Evolutionary conservation across 2,888 invertebrate species (phyloP).

Genomic region (Drosophila niveifrons): DNA sequence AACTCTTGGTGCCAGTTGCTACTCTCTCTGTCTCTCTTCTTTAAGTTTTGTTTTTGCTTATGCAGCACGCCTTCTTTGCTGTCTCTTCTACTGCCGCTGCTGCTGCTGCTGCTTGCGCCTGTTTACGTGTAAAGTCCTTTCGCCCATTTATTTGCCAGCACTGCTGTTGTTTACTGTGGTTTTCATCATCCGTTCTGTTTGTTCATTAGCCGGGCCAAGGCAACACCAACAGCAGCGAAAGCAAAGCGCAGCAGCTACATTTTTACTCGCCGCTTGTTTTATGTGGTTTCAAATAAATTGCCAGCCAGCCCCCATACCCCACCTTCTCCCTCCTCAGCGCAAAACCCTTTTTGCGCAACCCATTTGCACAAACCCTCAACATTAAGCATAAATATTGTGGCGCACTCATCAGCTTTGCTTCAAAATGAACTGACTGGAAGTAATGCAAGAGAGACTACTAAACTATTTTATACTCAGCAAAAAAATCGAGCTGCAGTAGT

Average conservation of each 20-base stretch:
- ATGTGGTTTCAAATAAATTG: constrained; percentile 80
- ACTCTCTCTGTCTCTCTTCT: constrained; percentile 22
- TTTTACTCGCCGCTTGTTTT: constrained; percentile 73
- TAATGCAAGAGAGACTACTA: neutral
- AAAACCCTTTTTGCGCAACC: neutral
- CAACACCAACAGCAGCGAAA: constrained; percentile 40
- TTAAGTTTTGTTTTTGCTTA: constrained; percentile 64
- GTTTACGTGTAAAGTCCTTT: constrained; percentile 71
- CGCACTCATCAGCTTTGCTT: constrained; percentile 33
- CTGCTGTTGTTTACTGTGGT: constrained; percentile 74
- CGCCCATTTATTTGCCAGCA: constrained; percentile 51
- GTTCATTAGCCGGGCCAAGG: constrained; percentile 74
- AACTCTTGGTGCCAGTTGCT: constrained; percentile 40
- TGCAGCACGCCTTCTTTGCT: constrained; percentile 38
- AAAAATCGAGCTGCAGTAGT: neutral
- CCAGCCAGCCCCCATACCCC: constrained; percentile 44
- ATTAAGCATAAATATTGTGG: constrained; percentile 50
- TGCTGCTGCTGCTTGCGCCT: constrained; percentile 30
- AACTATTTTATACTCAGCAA: constrained; percentile 19
- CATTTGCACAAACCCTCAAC: constrained; percentile 10
- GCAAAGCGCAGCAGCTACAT: constrained; percentile 49
- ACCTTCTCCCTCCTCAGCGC: too few relatives aligned
- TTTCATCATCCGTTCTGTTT: constrained; percentile 78
- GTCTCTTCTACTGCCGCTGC: neutral
- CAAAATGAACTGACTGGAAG: constrained; percentile 24